Evolutionary conservation across 2,113 vertebrate species (phyloP).

Genomic region (Apodemus speciosus): DNA sequence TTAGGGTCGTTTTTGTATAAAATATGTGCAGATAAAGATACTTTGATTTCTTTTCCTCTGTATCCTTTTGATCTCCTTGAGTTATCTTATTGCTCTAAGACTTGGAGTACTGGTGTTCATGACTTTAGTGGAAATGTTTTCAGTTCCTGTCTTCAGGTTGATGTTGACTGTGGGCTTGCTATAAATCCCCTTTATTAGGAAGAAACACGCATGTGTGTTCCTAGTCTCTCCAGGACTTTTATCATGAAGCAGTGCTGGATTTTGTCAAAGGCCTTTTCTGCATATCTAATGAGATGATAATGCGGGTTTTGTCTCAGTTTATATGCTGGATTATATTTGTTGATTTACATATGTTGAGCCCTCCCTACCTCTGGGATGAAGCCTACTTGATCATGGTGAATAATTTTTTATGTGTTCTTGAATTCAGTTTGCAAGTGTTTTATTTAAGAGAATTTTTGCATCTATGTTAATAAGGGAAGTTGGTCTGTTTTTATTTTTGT

Average conservation of each 20-base stretch:
- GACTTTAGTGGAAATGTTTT: not conserved
- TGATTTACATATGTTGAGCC: not conserved
- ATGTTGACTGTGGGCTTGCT: not conserved
- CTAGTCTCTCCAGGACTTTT: not conserved
- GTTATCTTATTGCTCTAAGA: not conserved
- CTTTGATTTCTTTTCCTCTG: not conserved
- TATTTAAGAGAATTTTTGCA: not conserved
- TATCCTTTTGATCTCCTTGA: not conserved
- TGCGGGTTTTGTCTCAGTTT: not conserved
- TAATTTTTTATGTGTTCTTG: not conserved
- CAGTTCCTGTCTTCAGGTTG: not conserved
- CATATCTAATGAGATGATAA: not conserved
- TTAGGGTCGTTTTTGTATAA: not conserved
- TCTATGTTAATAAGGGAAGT: not conserved
- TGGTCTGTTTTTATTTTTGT: not conserved
- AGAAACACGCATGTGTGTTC: not conserved
- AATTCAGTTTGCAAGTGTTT: not conserved
- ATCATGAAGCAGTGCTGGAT: not conserved
- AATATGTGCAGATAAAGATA: not conserved
- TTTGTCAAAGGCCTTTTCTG: not conserved
- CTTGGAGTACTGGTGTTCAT: not conserved
- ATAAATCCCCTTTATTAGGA: not conserved
- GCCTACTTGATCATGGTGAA: not conserved
- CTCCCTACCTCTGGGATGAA: not conserved
- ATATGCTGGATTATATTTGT: not conserved